These are phyloP conservation scores for Casuarius casuarius DNA, from an alignment of 2,113 vertebrate species.

Conservation along the genomic window DNA sequence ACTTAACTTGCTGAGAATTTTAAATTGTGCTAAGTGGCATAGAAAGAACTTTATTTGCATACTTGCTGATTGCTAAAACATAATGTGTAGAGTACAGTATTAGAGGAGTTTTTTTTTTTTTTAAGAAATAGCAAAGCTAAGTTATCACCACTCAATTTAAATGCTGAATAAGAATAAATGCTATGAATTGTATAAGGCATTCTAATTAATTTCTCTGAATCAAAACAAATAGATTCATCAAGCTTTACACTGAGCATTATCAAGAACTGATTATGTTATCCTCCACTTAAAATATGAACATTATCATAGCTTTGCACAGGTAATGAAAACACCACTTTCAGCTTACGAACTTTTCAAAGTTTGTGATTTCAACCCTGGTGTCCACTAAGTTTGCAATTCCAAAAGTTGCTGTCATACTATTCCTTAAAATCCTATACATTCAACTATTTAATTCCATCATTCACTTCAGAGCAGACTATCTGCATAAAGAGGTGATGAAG, in stretches of 20 bases:
- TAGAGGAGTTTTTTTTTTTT: neutral
- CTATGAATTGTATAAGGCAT: neutral
- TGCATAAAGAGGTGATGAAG: neutral
- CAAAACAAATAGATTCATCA: neutral
- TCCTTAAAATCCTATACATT: neutral
- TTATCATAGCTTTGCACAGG: neutral
- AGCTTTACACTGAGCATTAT: neutral
- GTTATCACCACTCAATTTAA: constrained; percentile 3
- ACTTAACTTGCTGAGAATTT: constrained; percentile 70
- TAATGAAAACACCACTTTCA: neutral
- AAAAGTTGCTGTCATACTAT: neutral
- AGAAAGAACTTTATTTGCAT: constrained; percentile 61
- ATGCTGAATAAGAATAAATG: neutral
- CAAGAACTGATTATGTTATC: neutral
- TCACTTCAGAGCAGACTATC: neutral
- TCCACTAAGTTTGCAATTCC: neutral
- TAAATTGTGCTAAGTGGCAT: constrained; percentile 65
- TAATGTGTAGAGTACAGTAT: neutral
- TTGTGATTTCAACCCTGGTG: neutral
- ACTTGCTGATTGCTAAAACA: constrained; percentile 21
- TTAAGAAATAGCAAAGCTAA: neutral
- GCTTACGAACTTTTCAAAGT: neutral
- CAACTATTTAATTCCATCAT: neutral
- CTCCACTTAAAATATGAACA: neutral
- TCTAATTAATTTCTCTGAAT: neutral